Base-by-base conservation (phyloP, 2,113 vertebrate species). In the Percina caprodes region DNA sequence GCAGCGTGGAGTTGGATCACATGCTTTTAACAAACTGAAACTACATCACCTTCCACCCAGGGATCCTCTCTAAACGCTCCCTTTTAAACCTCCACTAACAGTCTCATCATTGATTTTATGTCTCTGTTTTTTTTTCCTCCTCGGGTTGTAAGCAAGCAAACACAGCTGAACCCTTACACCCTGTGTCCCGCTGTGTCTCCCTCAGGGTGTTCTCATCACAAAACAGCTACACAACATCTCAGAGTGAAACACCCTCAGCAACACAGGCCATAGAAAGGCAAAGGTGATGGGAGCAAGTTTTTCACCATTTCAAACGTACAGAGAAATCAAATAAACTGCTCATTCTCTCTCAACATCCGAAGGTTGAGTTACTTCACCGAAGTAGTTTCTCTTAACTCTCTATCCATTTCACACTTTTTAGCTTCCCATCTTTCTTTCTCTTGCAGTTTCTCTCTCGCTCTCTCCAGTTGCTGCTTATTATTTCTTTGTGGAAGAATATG, bases 61-160 rank as follows among this genome's bases (percentile, higher is more conserved):
- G 92, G 95, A 94, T 94, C 92, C 90, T 89, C 88, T 94, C 87
- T 93, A 93, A 95, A 94, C 65, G 87, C 87, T 94, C 91, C 89
- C 90, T 91, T 93, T 93, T 91, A 94, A 94, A 95, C 93, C 93
- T 94, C 92, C 88, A 93, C 93, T 95, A 95, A 95, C 91, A 93
- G 92, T 90, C 91, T 92, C 92, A 87, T 91, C 93, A 95, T 95
- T 95, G 95, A 95, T 95, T 95, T 95, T 95, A 94, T 93, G 93
- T 95, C 92, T 92, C 81, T 81, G 85, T 87, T 80, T 89, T 90
- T 87, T 79, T 74, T 67, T 45, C 83, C 85, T 92, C 78, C 87
- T 88, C 86, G 82, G 91, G 91, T 94, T 93, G 91, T 91, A 87
- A 93, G 87, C 92, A 88, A 93, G 90, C 91, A 92, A 94, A 92